A percentile compares a stretch with the other conserved stretches of the same genome.
Evolutionary conservation across 1,140 invertebrate species (phyloP).

Genomic region (Oedothorax gibbosus): DNA sequence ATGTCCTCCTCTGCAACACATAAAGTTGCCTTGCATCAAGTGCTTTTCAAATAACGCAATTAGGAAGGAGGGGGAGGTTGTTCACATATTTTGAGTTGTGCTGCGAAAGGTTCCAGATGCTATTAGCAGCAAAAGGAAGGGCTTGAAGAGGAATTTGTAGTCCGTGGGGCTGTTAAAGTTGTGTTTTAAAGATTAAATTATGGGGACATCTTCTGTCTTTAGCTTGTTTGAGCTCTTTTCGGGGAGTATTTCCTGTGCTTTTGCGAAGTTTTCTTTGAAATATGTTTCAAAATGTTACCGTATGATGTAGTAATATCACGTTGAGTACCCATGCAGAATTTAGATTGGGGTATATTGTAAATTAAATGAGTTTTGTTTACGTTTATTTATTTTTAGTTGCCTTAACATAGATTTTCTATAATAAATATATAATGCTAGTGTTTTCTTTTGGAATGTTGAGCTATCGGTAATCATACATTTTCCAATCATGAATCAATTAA

Average conservation of each 20-base stretch:
- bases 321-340: no score
- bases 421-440: no score
- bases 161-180: slow-evolving; percentile 41
- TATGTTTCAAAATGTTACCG: no score
- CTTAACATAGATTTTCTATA: no score
- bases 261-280: neutral
- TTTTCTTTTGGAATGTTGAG: no score
- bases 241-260: slow-evolving; percentile 16
- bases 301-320: no score
- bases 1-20: slow-evolving; percentile 47
- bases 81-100: no score
- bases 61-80: slow-evolving; percentile 12
- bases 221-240: neutral
- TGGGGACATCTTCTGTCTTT: slow-evolving; percentile 42
- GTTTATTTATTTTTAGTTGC: no score
- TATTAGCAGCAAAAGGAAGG: slow-evolving; percentile 26
- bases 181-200: slow-evolving; percentile 61
- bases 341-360: no score
- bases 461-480: no score
- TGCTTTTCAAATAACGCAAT: slow-evolving; percentile 61
- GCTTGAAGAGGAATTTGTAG: slow-evolving; percentile 32
- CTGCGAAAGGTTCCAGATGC: slow-evolving; percentile 52
- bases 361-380: no score
- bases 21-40: slow-evolving; percentile 57
- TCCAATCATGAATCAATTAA: no score